A percentile compares a stretch with the other conserved stretches of the same genome.
Evolutionary conservation across 2,888 invertebrate genomes (phyloP).

Genomic region (Parascotia fuliginaria): DNA sequence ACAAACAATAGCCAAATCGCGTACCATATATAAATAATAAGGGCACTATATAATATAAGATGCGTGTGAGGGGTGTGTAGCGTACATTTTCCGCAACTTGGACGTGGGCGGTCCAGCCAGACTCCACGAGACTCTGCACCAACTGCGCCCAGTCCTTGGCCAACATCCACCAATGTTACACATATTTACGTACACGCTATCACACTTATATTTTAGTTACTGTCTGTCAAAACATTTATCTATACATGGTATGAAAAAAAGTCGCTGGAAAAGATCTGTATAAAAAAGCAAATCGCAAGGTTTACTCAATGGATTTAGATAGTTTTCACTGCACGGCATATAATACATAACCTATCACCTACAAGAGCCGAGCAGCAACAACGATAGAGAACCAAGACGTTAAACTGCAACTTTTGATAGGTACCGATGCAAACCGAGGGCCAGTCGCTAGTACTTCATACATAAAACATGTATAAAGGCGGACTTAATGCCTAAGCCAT

Average conservation of each 20-base stretch:
- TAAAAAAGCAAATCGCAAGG: too few relatives aligned
- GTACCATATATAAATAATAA: slow-evolving; percentile 30
- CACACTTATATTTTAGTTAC: slow-evolving; percentile 28
- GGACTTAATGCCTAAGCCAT: too few relatives aligned
- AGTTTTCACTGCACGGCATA: too few relatives aligned
- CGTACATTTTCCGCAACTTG: slow-evolving; percentile 88
- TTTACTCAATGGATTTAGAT: background rate
- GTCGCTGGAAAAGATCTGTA: too few relatives aligned
- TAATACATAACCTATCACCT: too few relatives aligned
- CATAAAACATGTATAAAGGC: too few relatives aligned
- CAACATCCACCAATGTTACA: slow-evolving; percentile 82
- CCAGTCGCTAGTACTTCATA: too few relatives aligned
- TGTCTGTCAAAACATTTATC: slow-evolving; percentile 30
- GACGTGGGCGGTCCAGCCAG: slow-evolving; percentile 93
- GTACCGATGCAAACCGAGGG: too few relatives aligned
- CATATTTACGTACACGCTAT: slow-evolving; percentile 54
- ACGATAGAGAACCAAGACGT: too few relatives aligned
- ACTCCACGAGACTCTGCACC: slow-evolving; percentile 94
- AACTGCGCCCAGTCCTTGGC: slow-evolving; percentile 93
- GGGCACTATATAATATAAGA: slow-evolving; percentile 42
- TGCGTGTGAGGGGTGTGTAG: slow-evolving; percentile 58
- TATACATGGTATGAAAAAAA: too few relatives aligned
- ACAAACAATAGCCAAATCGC: slow-evolving; percentile 24
- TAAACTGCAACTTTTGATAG: too few relatives aligned
- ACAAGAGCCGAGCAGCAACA: too few relatives aligned